Evolutionary conservation across 2,113 vertebrate species (phyloP).

Genomic region (Pedetes capensis): DNA sequence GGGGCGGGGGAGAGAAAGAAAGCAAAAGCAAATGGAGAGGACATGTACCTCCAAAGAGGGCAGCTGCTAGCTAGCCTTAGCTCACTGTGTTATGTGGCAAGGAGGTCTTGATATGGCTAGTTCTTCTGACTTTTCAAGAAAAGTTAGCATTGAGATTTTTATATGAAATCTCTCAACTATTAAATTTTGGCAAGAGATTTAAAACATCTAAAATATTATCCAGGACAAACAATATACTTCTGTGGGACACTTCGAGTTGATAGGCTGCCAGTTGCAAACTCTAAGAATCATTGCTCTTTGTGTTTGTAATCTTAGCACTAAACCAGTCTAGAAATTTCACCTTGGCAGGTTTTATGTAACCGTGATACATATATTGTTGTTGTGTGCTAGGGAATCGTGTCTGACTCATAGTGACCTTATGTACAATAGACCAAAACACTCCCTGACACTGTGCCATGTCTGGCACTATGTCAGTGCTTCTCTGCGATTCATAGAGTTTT

Average conservation of each 20-base stretch:
- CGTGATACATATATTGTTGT: background rate
- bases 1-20: background rate
- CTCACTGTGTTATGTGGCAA: background rate
- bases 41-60: rapidly evolving
- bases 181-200: background rate
- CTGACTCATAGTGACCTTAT: too few species aligned
- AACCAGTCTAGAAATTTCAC: background rate
- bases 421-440: too few species aligned
- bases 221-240: background rate
- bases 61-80: background rate
- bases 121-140: background rate
- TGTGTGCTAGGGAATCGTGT: too few species aligned
- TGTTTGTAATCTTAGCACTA: background rate
- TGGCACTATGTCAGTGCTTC: too few species aligned
- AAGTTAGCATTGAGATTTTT: background rate
- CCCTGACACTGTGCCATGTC: too few species aligned
- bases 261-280: background rate
- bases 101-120: background rate
- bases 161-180: background rate
- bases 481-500: too few species aligned
- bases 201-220: background rate
- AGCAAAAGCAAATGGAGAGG: background rate
- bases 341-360: background rate
- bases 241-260: background rate
- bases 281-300: background rate